Evolutionary conservation across 2,888 invertebrate species (phyloP), one percentile per base, ranked within the genome.

Genomic region (Lissonota sp.): DNA sequence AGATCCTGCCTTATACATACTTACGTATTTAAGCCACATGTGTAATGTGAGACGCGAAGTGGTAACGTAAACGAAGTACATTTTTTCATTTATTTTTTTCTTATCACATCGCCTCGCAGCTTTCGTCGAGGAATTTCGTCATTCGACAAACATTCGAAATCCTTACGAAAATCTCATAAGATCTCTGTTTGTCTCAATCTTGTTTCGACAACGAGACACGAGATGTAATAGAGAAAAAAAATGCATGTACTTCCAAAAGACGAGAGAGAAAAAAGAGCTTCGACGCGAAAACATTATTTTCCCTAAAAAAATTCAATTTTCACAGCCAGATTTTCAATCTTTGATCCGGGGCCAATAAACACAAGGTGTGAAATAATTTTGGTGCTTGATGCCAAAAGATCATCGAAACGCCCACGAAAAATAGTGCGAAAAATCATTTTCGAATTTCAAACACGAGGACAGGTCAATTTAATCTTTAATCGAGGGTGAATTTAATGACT

Each of bases 321-420:
- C 44, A 44, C 6, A 44, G 44, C 44, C 44, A 44, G 44, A 44
- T 44, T 44, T 39, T 10, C 37, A 66, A 60, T 71, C 58, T 46
- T 76, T 80, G 75, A 76, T 39, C 6, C 71, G 40, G 40, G 26
- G 80, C 75, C 75, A 76, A 44, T 62, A 40, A 66, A 67, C 49
- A 40, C 55, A 14, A 40, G 7, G 4, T 7, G 16, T 3, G 16
- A 4, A 12, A 7, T 37, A 49, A 64, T 74, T 58, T 64, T 69
- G 70, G 37, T n/a, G 39, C 26, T 57, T 66, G 73, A 73, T 57
- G 55, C 57, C 60, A 40, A 44, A 3, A 26, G 26, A 26, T 26
- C 26, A 26, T 26, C 3, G 26, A 26, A 26, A 67, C 62, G 66
- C 60, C 66, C 53, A 66, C 74, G 57, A 55, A n/a, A 64, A 26